These are phyloP conservation scores for Selenia dentaria DNA, from an alignment of 2,888 invertebrate genomes.

Conservation along the genomic window DNA sequence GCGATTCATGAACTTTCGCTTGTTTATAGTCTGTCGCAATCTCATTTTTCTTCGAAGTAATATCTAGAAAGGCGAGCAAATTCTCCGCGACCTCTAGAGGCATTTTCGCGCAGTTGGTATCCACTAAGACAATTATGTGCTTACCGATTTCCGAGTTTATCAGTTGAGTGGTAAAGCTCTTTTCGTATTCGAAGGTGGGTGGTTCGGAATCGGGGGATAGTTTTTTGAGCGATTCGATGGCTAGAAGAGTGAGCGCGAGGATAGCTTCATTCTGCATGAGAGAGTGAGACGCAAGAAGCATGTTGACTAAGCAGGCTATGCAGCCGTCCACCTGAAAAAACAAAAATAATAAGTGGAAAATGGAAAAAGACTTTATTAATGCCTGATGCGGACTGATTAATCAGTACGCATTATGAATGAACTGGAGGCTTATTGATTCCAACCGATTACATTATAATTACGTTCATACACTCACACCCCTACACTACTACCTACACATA, in stretches of 20 bases:
- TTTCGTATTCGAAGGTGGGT: constrained; percentile 52
- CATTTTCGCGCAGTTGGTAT: constrained; percentile 75
- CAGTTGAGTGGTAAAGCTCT: constrained; percentile 60
- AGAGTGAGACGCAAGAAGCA: constrained; percentile 92
- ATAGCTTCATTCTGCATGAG: constrained; percentile 95
- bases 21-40: constrained; percentile 63
- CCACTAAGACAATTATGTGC: constrained; percentile 73
- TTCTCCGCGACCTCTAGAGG: constrained; percentile 80
- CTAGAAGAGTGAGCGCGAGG: constrained; percentile 88
- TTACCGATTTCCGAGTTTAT: constrained; percentile 80
- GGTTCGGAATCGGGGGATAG: constrained; percentile 35
- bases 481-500: too few species aligned
- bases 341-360: too few species aligned
- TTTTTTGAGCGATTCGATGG: constrained; percentile 56
- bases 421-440: too few species aligned
- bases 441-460: too few species aligned
- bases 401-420: too few species aligned
- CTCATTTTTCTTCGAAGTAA: constrained; percentile 65
- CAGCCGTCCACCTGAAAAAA: constrained; percentile 85
- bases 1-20: constrained; percentile 58
- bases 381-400: too few species aligned
- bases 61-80: constrained; percentile 72
- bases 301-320: constrained; percentile 90
- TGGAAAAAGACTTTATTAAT: too few species aligned
- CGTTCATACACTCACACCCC: too few species aligned